phyloP scores from a whole-genome alignment of 2,888 invertebrate species.

The Dynastes tityus region DNA sequence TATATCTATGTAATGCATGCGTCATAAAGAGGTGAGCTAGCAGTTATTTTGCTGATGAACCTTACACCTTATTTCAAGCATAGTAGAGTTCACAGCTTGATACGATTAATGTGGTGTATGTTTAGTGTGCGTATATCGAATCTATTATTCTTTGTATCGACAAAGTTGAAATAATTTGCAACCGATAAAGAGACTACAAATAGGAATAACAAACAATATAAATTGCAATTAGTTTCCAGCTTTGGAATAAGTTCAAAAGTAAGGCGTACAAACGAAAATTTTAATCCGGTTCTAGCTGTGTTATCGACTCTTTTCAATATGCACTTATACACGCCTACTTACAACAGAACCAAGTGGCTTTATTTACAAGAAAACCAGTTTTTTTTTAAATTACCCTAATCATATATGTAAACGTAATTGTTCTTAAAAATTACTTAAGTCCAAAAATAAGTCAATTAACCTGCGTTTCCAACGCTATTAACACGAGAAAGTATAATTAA shows the following conservation, averaged over 20 bases:
- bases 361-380: slow-evolving; percentile 40
- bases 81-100: too few relatives aligned
- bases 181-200: not conserved
- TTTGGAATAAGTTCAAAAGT: not conserved
- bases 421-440: slow-evolving; percentile 43
- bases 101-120: too few relatives aligned
- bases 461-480: slow-evolving; percentile 39
- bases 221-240: not conserved
- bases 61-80: too few relatives aligned
- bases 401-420: slow-evolving; percentile 39
- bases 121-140: too few relatives aligned
- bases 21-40: too few relatives aligned
- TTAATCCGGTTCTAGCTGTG: not conserved
- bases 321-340: not conserved
- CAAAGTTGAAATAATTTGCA: not conserved
- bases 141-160: not conserved
- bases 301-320: not conserved
- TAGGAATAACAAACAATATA: not conserved
- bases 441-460: slow-evolving; percentile 45
- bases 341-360: not conserved
- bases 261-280: not conserved
- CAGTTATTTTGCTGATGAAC: too few relatives aligned
- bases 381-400: slow-evolving; percentile 33
- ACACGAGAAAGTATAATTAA: slow-evolving; percentile 39
- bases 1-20: too few relatives aligned